Base-by-base conservation (phyloP, 2,888 invertebrate genomes). In the Callosobruchus maculatus region DNA sequence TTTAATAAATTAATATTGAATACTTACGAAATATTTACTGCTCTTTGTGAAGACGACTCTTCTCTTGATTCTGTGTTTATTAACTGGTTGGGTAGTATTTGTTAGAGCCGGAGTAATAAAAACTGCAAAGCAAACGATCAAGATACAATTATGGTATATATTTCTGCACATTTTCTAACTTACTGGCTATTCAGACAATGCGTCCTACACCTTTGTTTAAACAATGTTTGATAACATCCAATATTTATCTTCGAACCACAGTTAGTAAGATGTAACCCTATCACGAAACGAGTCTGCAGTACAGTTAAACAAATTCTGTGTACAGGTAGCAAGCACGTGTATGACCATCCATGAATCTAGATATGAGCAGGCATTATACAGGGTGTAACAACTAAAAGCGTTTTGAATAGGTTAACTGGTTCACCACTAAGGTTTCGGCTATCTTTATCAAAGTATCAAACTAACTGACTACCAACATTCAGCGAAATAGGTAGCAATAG, bases 21-120 rank as follows among this genome's bases (percentile, higher is more conserved):
- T 80, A 87, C 87, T 86, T 81, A 87, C 87, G 77, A 87, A 87
- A 79, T 86, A 82, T 82, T 87, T 87, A 73, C 85, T 86, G 77
- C 86, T 87, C 80, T 87, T 87, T 7, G 82, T 85, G 76, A 87
- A 87, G 49, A 86, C 78, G 0, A 87, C 83, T 80, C 82, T 85
- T 75, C 87, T 80, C 74, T 83, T 85, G 0, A 85, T 82, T 66
- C 86, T 80, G 72, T 82, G 81, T 77, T 81, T 82, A 7, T 3
- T 7, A 49, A 49, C 49, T 18, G 13, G 18, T 49, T 49, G 13
- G 13, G 5, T 49, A 49, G 1, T 13, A 49, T 49, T 49, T 9
- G 30, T 9, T 30, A 30, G 49, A 18, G 13, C 49, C 30, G 3
- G 30, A 9, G 13, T 49, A 13, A 49, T 18, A 13, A 49, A 18